These are phyloP conservation scores for Aspiorhynchus laticeps DNA, from an alignment of 2,113 vertebrate species.

Conservation along the genomic window DNA sequence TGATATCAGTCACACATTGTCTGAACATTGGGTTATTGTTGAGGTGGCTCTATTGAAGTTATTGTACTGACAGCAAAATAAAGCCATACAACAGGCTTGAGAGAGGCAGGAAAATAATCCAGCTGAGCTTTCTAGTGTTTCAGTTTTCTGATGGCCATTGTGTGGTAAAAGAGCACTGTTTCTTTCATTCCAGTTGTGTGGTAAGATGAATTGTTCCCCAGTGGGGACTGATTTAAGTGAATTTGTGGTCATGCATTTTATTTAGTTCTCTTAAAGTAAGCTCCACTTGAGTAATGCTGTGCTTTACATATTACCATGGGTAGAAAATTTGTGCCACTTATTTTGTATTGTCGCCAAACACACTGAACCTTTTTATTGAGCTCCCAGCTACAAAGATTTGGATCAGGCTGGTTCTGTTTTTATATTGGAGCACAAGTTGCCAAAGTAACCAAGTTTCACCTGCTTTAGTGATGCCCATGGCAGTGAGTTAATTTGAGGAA, in stretches of 20 bases:
- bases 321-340: neutral
- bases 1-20: slow-evolving; percentile 9
- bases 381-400: neutral
- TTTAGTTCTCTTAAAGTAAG: neutral
- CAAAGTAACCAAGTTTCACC: neutral
- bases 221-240: slow-evolving; percentile 2
- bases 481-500: neutral
- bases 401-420: neutral
- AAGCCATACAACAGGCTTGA: neutral
- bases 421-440: neutral
- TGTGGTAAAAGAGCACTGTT: neutral
- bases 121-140: slow-evolving; percentile 20
- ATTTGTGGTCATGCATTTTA: slow-evolving; percentile 6
- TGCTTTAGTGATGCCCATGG: neutral
- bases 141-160: neutral
- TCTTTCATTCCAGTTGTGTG: slow-evolving; percentile 1
- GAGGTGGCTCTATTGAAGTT: slow-evolving; percentile 1
- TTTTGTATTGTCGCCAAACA: neutral
- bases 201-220: neutral
- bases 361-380: neutral
- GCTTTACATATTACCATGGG: neutral
- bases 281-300: neutral
- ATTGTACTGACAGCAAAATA: slow-evolving; percentile 1
- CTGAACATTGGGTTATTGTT: slow-evolving; percentile 18
- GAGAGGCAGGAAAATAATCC: slow-evolving; percentile 1